Conservation (phyloP, 2,113 vertebrate species). For the Bagarius yarrelli region DNA sequence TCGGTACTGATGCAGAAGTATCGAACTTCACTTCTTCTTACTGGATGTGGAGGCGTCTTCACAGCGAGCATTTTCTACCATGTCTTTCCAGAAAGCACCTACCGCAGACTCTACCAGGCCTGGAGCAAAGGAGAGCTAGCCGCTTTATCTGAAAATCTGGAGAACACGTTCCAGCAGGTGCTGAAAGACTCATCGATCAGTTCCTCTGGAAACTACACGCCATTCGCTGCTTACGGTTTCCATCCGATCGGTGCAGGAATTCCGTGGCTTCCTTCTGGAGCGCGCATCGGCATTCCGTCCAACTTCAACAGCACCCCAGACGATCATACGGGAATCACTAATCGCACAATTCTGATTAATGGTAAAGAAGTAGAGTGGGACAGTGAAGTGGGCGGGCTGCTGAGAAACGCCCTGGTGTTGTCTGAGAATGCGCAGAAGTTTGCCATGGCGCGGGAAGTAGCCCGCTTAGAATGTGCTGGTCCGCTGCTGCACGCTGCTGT, state of each 20-base stretch:
- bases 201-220: slow-evolving; percentile 65
- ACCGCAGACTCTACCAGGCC: slow-evolving; percentile 80
- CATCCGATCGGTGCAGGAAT: slow-evolving; percentile 85
- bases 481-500: slow-evolving; percentile 72
- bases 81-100: slow-evolving; percentile 73
- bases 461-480: slow-evolving; percentile 70
- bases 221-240: slow-evolving; percentile 86
- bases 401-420: slow-evolving; percentile 79
- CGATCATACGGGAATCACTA: slow-evolving; percentile 67
- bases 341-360: slow-evolving; percentile 74
- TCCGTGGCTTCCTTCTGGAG: slow-evolving; percentile 80
- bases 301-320: slow-evolving; percentile 77
- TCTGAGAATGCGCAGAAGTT: slow-evolving; percentile 84
- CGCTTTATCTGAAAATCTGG: slow-evolving; percentile 67
- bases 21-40: slow-evolving; percentile 71
- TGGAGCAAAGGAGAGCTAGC: slow-evolving; percentile 79
- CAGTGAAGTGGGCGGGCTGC: slow-evolving; percentile 66
- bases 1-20: slow-evolving; percentile 76
- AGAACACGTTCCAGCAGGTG: slow-evolving; percentile 76
- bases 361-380: slow-evolving; percentile 80
- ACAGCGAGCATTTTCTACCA: slow-evolving; percentile 80
- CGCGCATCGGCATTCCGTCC: slow-evolving; percentile 82
- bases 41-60: slow-evolving; percentile 81
- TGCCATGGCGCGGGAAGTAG: slow-evolving; percentile 81
- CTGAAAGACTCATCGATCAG: slow-evolving; percentile 70